phyloP scores from a whole-genome alignment of 2,113 vertebrate species.

The Corvus moneduloides region DNA sequence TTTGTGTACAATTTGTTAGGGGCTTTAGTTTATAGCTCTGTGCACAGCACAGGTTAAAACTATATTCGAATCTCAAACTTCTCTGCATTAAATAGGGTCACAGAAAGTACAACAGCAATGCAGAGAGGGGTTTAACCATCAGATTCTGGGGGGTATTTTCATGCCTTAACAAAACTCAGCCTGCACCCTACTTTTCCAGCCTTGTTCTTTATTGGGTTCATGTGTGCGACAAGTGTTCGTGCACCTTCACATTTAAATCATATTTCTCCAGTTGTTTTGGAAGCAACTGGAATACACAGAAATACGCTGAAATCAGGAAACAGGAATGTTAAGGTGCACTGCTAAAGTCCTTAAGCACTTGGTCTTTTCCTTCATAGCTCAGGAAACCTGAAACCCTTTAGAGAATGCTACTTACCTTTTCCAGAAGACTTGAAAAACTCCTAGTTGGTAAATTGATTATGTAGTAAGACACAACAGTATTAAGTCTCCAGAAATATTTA shows the following conservation, averaged over 20 bases:
- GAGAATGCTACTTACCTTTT: constrained; percentile 50
- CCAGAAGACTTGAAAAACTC: constrained; percentile 50
- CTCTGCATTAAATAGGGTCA: constrained; percentile 63
- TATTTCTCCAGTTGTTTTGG: constrained; percentile 5
- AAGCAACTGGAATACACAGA: not conserved
- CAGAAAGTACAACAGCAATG: constrained; percentile 63
- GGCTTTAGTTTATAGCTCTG: constrained; percentile 67
- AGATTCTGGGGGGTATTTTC: not conserved
- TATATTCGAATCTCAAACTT: constrained; percentile 58
- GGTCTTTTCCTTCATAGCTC: not conserved
- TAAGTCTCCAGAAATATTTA: constrained; percentile 32
- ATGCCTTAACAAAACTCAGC: not conserved
- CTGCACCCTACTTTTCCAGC: not conserved
- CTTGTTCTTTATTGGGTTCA: not conserved
- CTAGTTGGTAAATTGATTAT: constrained; percentile 45
- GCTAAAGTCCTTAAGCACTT: constrained; percentile 40
- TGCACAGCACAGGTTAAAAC: constrained; percentile 67
- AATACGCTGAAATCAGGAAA: not conserved
- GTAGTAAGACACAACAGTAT: constrained; percentile 11
- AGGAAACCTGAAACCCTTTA: constrained; percentile 22
- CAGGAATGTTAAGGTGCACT: not conserved
- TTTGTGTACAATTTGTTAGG: constrained; percentile 47
- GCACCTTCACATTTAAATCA: not conserved
- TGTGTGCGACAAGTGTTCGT: not conserved
- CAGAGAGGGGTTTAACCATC: constrained; percentile 52